Conservation (phyloP, 1,140 invertebrate species). For the Muscidifurax raptorellus region DNA sequence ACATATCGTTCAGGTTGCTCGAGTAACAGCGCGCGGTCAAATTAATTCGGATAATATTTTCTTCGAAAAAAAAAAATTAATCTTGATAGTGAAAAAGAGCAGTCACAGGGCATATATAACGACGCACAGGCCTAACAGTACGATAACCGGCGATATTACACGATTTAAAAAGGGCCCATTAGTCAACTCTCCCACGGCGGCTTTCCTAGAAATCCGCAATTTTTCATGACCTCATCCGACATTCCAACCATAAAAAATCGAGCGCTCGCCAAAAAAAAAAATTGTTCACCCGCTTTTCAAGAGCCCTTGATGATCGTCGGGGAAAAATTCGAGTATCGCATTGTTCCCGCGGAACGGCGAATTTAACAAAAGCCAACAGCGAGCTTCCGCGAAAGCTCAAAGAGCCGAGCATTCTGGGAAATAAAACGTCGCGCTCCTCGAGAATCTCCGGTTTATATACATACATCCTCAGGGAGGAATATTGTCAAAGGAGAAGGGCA, state of each 20-base stretch:
- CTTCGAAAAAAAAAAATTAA: not conserved
- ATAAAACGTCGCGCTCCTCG: not conserved
- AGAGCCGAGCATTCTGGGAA: not conserved
- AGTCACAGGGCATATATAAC: not conserved
- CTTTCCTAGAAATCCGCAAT: not conserved
- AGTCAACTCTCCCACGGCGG: not conserved
- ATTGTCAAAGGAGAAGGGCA: slow-evolving; percentile 23
- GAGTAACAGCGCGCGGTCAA: too few species aligned
- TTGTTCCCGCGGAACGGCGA: not conserved
- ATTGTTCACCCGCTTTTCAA: not conserved
- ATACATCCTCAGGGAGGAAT: not conserved
- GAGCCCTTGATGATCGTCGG: not conserved
- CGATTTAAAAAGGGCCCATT: not conserved
- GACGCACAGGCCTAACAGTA: not conserved
- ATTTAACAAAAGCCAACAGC: slow-evolving; percentile 29
- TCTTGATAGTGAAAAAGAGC: not conserved
- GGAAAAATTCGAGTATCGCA: slow-evolving; percentile 10
- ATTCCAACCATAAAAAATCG: not conserved
- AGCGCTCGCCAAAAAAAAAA: not conserved
- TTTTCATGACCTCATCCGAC: not conserved
- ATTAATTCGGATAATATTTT: not conserved
- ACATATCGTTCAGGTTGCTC: too few species aligned
- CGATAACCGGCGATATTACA: not conserved
- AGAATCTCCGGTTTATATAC: not conserved
- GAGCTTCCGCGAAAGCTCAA: slow-evolving; percentile 5